phyloP scores from a whole-genome alignment of 2,113 vertebrate species.

The Psephotus haematonotus region DNA sequence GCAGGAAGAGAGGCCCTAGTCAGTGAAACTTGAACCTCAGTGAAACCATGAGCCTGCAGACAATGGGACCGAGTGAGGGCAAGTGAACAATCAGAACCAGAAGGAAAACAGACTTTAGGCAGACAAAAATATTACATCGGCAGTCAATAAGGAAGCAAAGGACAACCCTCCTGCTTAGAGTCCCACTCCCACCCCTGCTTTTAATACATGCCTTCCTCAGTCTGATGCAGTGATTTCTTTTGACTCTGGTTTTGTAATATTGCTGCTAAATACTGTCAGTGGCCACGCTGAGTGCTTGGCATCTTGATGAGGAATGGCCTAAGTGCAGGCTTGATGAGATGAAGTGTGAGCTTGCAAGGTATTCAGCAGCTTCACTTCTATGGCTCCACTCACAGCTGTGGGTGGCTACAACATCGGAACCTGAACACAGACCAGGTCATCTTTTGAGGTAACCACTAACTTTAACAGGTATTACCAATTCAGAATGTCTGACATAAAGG shows the following conservation, averaged over 20 bases:
- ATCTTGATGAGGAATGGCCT: too few species aligned
- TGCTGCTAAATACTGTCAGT: background rate
- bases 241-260: background rate
- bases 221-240: background rate
- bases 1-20: slow-evolving; percentile 2
- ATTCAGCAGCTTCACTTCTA: background rate
- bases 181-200: background rate
- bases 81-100: background rate
- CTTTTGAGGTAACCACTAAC: background rate
- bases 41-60: background rate
- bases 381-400: background rate
- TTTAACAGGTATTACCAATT: background rate
- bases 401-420: background rate
- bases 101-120: background rate
- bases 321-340: background rate
- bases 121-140: background rate
- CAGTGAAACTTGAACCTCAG: background rate
- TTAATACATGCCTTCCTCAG: background rate
- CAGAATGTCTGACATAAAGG: background rate
- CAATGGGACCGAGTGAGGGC: background rate
- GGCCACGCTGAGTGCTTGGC: background rate
- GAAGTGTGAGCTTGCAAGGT: background rate
- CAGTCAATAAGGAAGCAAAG: background rate
- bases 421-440: background rate
- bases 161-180: background rate